Percentiles rank a stretch among this genome's conserved stretches.
These are phyloP conservation scores for Drosophila quadrilineata DNA, from an alignment of 1,140 invertebrate species.

Conservation along the genomic window DNA sequence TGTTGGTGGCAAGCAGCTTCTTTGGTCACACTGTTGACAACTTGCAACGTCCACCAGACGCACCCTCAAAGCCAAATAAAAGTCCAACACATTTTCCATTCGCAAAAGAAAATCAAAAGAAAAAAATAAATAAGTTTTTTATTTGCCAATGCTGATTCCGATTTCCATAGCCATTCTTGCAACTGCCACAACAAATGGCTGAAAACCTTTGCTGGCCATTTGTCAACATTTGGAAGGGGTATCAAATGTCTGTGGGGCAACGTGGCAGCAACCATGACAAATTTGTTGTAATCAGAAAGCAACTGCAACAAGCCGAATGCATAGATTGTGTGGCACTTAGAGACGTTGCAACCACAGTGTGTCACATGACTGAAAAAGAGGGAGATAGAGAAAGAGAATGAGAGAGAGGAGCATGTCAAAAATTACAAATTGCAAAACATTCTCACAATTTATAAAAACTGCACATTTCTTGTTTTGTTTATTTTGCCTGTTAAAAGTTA, in stretches of 20 bases:
- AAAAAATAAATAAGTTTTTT: constrained; percentile 19
- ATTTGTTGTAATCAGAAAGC: constrained; percentile 57
- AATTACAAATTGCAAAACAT: constrained; percentile 21
- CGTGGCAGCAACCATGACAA: constrained; percentile 53
- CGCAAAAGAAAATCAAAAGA: constrained; percentile 19
- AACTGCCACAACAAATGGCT: not conserved
- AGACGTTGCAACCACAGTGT: too few relatives aligned
- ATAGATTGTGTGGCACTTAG: too few relatives aligned
- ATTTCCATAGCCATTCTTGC: constrained; percentile 32
- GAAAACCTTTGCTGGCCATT: constrained; percentile 50
- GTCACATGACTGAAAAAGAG: too few relatives aligned
- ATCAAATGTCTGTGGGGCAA: constrained; percentile 62
- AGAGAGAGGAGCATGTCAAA: too few relatives aligned
- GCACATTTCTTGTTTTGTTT: too few relatives aligned
- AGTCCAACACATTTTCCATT: constrained; percentile 26
- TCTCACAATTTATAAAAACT: constrained; percentile 31
- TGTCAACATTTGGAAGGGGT: constrained; percentile 65
- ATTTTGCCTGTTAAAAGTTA: constrained; percentile 4
- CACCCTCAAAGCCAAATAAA: constrained; percentile 43
- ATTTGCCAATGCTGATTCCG: constrained; percentile 57
- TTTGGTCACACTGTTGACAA: constrained; percentile 60
- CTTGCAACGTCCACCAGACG: too few relatives aligned
- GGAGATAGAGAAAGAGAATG: not conserved
- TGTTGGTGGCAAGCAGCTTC: constrained; percentile 37
- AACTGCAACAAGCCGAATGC: constrained; percentile 8